These are phyloP conservation scores for Parapristionchus giblindavisi DNA, from an alignment of 2,888 invertebrate genomes.

Conservation along the genomic window DNA sequence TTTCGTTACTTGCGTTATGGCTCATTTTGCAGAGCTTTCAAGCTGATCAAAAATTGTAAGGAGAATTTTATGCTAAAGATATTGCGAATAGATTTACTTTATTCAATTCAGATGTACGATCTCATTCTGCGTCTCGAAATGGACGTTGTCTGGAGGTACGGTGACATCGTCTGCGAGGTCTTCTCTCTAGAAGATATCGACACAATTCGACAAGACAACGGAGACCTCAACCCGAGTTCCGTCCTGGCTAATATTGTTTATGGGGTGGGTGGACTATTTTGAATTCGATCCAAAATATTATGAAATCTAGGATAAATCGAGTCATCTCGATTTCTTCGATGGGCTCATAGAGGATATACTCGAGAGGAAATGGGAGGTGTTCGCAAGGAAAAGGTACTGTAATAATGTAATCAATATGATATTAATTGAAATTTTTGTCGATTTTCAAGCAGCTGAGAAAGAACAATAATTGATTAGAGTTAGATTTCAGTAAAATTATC, in stretches of 20 bases:
- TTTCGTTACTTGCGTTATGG: too few relatives aligned
- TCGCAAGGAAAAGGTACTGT: constrained; percentile 78
- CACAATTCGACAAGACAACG: constrained; percentile 88
- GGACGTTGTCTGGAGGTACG: constrained; percentile 96
- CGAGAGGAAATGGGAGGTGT: constrained; percentile 96
- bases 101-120: constrained; percentile 81
- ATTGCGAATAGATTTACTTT: too few relatives aligned
- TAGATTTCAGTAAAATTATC: too few relatives aligned
- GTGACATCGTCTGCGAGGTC: constrained; percentile 78
- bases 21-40: too few relatives aligned
- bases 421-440: neutral
- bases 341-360: constrained; percentile 92
- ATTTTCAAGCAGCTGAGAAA: too few relatives aligned
- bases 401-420: neutral
- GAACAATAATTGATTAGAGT: too few relatives aligned
- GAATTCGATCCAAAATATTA: too few relatives aligned
- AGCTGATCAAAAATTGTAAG: too few relatives aligned
- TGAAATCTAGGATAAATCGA: constrained; percentile 84
- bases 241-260: constrained; percentile 94
- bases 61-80: too few relatives aligned
- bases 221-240: constrained; percentile 89
- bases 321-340: constrained; percentile 91
- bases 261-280: constrained; percentile 78
- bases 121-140: constrained; percentile 93
- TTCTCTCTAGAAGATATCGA: constrained; percentile 88